Conservation (phyloP, 2,797 vertebrate genomes). For the Dendrocincla fuliginosa region DNA sequence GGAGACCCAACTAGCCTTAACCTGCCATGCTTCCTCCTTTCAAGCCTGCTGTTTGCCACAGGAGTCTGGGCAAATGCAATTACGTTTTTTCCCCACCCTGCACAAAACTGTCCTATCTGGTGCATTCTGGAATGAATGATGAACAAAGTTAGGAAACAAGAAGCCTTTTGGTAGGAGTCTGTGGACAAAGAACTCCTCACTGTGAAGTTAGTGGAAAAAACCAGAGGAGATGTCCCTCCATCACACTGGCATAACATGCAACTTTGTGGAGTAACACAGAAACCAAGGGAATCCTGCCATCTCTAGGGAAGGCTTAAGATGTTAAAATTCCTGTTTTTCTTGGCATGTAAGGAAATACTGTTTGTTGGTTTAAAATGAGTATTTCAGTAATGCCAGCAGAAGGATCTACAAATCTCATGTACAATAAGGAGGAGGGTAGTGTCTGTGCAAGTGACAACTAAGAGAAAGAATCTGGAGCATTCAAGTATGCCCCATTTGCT, state of each 20-base stretch:
- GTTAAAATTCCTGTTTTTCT: slow-evolving; percentile 3
- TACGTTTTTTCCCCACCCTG: neutral
- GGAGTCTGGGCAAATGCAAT: neutral
- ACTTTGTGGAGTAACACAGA: neutral
- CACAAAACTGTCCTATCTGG: neutral
- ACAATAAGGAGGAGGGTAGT: neutral
- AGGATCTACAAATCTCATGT: neutral
- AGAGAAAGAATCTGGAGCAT: neutral
- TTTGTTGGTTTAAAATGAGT: neutral
- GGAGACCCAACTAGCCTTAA: neutral
- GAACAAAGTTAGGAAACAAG: neutral
- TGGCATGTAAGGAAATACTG: neutral
- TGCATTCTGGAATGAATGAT: neutral
- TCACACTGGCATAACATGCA: neutral
- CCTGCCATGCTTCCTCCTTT: neutral
- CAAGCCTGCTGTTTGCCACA: neutral
- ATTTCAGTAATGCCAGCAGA: slow-evolving; percentile 6
- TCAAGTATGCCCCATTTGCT: neutral
- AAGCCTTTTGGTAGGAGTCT: neutral
- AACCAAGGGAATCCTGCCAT: slow-evolving; percentile 11
- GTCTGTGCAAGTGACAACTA: neutral
- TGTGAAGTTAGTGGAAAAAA: slow-evolving; percentile 42
- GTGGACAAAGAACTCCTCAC: neutral
- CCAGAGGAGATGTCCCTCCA: rapidly evolving
- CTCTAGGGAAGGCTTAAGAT: slow-evolving; percentile 32